Conservation (phyloP, 2,797 vertebrate species). For the Gallinago solitaria region DNA sequence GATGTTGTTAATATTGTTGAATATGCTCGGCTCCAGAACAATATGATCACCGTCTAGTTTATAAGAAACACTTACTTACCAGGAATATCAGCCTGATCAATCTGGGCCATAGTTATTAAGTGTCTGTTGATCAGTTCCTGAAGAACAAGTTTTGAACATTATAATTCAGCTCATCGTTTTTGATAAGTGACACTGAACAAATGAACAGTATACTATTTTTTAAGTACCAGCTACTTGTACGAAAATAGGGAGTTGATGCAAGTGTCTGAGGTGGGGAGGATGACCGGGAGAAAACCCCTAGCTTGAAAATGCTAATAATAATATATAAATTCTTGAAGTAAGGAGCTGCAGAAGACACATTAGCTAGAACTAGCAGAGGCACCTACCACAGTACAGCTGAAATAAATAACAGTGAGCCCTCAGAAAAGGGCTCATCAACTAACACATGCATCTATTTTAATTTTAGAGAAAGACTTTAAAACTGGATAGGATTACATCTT, state of each 20-base stretch:
- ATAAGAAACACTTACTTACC: constrained; percentile 78
- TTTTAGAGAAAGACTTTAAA: neutral
- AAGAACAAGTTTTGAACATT: constrained; percentile 4
- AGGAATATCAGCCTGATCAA: constrained; percentile 97
- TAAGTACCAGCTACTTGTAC: neutral
- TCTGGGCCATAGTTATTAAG: constrained; percentile 99
- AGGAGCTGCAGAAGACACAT: neutral
- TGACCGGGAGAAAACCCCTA: neutral
- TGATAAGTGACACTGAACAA: neutral
- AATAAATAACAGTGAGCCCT: neutral
- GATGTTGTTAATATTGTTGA: neutral
- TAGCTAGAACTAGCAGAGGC: neutral
- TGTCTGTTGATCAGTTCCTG: constrained; percentile 99
- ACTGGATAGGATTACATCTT: neutral
- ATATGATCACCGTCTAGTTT: neutral
- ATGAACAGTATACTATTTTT: neutral
- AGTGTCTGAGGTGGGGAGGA: neutral
- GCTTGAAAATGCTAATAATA: neutral
- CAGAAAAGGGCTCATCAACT: neutral
- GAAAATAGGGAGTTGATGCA: neutral
- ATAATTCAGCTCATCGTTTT: neutral
- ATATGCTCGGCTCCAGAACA: neutral
- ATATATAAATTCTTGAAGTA: neutral
- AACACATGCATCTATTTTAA: neutral
- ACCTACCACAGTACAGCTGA: neutral